Base-by-base conservation (phyloP, 2,113 vertebrate species). In the Silurus asotus region DNA sequence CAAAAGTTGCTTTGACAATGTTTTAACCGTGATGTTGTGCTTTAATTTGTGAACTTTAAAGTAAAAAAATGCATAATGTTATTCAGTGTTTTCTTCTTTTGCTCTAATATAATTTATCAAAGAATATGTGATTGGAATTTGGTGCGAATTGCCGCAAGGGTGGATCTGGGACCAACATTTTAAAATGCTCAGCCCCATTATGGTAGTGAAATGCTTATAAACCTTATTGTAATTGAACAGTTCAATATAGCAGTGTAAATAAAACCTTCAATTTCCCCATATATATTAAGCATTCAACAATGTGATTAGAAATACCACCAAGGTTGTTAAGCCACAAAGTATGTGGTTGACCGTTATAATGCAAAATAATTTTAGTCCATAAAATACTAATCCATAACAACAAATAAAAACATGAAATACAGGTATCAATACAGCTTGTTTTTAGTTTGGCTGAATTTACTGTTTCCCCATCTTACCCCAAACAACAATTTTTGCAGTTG, bases 31-130 rank as follows among this genome's bases (percentile, higher is more conserved):
- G 83, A 13, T 89, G 4, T 83, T 83, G 88, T 89, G 74, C 48
- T 87, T 81, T 89, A 84, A 51, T 28, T 85, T 83, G 88, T 89
- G 70, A 84, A 78, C 81, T 59, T 87, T 88, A 48, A 90, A 83
- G 69, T 90, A 88, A 90, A 88, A 88, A 84, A 67, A 59, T 59
- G 53, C 69, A 55, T 6, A 83, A 82, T 53, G 14, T 82, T 80
- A 37, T 14, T 28, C 1, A 7, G 14, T 83, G n/a, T 70, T 74
- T 64, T 4, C 5, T 53, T 45, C 55, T 59, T 56, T 77, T 77
- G 10, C 20, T 53, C 15, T 56, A 28, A 19, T 58, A 78, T 53
- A n/a, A 10, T 75, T 53, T 75, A 75, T 75, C 72, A n/a, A 51
- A 75, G 19, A 19, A 51, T 11, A 13, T 51, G 48, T 75, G 20